These are phyloP conservation scores for Belonocnema kinseyi DNA, from an alignment of 1,140 invertebrate species.

Conservation along the genomic window DNA sequence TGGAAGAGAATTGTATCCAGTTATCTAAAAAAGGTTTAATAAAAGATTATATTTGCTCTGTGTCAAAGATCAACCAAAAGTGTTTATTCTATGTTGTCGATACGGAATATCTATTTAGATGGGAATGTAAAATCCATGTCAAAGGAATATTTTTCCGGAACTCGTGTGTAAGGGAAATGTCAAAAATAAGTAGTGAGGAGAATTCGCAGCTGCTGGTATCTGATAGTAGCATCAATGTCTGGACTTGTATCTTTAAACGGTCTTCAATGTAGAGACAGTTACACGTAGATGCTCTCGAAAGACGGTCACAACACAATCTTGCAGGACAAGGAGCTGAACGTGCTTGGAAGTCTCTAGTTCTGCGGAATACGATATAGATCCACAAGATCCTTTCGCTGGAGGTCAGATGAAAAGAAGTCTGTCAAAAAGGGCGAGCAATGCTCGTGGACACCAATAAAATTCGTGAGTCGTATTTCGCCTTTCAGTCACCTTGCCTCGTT, in stretches of 20 bases:
- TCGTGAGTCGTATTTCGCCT: conserved; percentile 2
- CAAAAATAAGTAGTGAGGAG: conserved; percentile 9
- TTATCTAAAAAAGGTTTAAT: no score
- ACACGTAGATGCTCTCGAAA: conserved; percentile 25
- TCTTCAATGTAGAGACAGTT: conserved; percentile 12
- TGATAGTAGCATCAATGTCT: conserved; percentile 14
- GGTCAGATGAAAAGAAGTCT: conserved; percentile 26
- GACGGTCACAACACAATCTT: conserved; percentile 11
- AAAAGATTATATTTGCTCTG: no score
- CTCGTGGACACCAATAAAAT: conserved; percentile 6
- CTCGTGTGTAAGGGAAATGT: background rate
- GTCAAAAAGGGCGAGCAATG: conserved; percentile 20
- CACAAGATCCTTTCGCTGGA: background rate
- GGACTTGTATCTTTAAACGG: conserved; percentile 7
- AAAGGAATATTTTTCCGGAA: background rate
- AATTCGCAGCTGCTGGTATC: conserved; percentile 22
- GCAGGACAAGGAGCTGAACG: conserved; percentile 19
- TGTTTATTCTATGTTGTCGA: background rate
- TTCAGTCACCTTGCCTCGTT: conserved; percentile 1
- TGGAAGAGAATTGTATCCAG: no score
- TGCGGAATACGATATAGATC: background rate
- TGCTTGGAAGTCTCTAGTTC: background rate
- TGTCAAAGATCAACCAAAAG: no score
- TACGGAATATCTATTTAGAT: background rate
- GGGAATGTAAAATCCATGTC: conserved; percentile 10